A percentile compares a stretch with the other conserved stretches of the same genome.
Conservation (phyloP, 2,888 invertebrate genomes). For the Eupithecia vulgata region DNA sequence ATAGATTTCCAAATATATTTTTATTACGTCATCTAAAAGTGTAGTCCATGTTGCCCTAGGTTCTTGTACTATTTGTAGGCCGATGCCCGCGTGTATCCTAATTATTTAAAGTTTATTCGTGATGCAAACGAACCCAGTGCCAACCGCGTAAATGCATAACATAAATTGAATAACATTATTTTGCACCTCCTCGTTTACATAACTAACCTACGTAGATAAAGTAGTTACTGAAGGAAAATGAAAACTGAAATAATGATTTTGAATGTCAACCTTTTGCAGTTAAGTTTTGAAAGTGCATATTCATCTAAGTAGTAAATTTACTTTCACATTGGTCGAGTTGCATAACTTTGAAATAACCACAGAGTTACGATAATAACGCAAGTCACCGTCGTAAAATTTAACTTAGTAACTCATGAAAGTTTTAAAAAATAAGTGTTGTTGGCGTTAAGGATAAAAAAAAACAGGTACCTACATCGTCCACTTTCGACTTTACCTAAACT, state of each 20-base stretch:
- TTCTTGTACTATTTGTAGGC: conserved; percentile 48
- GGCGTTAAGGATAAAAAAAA: neutral
- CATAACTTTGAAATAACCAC: conserved; percentile 19
- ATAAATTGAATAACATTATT: conserved; percentile 16
- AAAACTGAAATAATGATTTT: conserved; percentile 2
- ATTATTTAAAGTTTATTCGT: conserved; percentile 55
- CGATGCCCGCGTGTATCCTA: conserved; percentile 49
- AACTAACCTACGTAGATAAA: conserved; percentile 14
- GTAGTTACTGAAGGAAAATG: neutral
- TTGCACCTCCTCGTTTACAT: conserved; percentile 12
- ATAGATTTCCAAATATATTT: neutral
- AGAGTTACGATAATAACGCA: conserved; percentile 18
- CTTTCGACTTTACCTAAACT: neutral
- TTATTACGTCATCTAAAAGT: neutral
- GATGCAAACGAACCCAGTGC: conserved; percentile 49
- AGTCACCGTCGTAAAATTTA: neutral
- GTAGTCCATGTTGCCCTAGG: conserved; percentile 4
- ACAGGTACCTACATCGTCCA: neutral
- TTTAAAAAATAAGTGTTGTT: neutral
- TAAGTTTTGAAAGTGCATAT: conserved; percentile 17
- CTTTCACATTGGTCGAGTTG: conserved; percentile 27
- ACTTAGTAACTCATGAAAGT: neutral
- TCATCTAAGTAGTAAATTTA: conserved; percentile 12
- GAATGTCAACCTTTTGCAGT: neutral
- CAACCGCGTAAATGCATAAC: conserved; percentile 34